phyloP scores from a whole-genome alignment of 2,888 invertebrate species.

The Geotrupes spiniger region DNA sequence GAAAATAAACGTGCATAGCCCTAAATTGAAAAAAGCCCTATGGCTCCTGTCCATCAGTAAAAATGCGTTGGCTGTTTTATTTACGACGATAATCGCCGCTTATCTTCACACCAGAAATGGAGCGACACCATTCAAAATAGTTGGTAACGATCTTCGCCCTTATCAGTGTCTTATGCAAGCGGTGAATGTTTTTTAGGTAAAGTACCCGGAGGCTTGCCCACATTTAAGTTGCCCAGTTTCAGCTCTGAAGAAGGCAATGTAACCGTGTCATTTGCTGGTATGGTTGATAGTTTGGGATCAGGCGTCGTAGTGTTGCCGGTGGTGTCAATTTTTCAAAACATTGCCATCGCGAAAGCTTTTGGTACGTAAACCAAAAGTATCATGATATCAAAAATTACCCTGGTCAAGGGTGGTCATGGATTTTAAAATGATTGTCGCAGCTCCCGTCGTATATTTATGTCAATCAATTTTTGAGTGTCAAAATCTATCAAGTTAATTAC shows the following conservation, averaged over 20 bases:
- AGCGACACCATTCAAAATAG: slow-evolving; percentile 57
- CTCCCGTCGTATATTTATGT: no score
- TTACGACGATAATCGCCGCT: slow-evolving; percentile 62
- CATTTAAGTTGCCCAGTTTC: slow-evolving; percentile 65
- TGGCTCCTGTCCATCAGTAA: slow-evolving; percentile 76
- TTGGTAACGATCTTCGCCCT: slow-evolving; percentile 16
- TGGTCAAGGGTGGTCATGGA: no score
- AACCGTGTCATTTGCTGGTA: slow-evolving; percentile 62
- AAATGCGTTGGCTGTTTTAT: slow-evolving; percentile 73
- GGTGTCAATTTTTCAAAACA: slow-evolving; percentile 85
- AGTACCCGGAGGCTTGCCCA: slow-evolving; percentile 69
- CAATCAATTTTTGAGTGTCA: no score
- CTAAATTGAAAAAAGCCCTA: slow-evolving; percentile 54
- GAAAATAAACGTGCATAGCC: slow-evolving; percentile 53
- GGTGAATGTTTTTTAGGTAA: slow-evolving; percentile 51
- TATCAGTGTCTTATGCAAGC: no score
- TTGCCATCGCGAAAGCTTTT: slow-evolving; percentile 93
- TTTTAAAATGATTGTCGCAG: no score
- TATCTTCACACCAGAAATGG: slow-evolving; percentile 48
- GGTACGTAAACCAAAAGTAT: slow-evolving; percentile 56
- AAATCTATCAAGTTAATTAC: no score
- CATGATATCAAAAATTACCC: neutral
- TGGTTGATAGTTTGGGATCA: slow-evolving; percentile 69
- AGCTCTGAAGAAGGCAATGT: slow-evolving; percentile 59
- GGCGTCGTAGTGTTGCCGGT: slow-evolving; percentile 80